These are phyloP conservation scores for Cerastis leucographa DNA, from an alignment of 2,888 invertebrate genomes.

Conservation along the genomic window DNA sequence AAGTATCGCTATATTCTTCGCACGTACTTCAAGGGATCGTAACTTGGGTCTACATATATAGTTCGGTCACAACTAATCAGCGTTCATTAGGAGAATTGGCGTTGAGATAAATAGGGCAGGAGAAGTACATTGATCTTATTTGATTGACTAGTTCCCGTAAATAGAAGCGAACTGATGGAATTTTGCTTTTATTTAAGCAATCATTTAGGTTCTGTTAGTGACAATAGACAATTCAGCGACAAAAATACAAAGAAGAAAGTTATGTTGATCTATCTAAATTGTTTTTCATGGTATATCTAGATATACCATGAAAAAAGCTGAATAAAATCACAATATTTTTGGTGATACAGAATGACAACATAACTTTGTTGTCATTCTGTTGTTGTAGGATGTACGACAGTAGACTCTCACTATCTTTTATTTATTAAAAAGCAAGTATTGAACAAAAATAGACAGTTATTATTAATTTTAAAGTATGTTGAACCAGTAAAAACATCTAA, in stretches of 20 bases:
- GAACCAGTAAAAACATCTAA: background rate
- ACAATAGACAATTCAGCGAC: background rate
- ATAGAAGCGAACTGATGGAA: background rate
- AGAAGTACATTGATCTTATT: constrained; percentile 5
- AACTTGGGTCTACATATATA: constrained; percentile 40
- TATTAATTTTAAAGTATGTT: background rate
- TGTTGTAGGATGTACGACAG: too few species aligned
- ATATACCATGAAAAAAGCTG: background rate
- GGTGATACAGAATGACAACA: too few species aligned
- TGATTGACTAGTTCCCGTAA: background rate
- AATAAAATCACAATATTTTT: too few species aligned
- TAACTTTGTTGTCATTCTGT: too few species aligned
- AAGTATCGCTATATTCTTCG: constrained; percentile 47
- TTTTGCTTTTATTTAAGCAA: background rate
- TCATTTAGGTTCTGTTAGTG: background rate
- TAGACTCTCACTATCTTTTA: background rate
- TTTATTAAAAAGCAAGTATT: background rate
- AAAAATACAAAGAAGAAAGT: background rate
- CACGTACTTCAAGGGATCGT: constrained; percentile 55
- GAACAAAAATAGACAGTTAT: background rate
- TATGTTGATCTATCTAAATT: background rate
- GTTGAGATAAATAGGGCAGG: constrained; percentile 23
- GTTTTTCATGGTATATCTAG: too few species aligned
- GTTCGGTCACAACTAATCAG: constrained; percentile 47
- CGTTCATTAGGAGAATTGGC: constrained; percentile 48